phyloP scores from a whole-genome alignment of 2,888 invertebrate genomes.

The Panzeria rudis region DNA sequence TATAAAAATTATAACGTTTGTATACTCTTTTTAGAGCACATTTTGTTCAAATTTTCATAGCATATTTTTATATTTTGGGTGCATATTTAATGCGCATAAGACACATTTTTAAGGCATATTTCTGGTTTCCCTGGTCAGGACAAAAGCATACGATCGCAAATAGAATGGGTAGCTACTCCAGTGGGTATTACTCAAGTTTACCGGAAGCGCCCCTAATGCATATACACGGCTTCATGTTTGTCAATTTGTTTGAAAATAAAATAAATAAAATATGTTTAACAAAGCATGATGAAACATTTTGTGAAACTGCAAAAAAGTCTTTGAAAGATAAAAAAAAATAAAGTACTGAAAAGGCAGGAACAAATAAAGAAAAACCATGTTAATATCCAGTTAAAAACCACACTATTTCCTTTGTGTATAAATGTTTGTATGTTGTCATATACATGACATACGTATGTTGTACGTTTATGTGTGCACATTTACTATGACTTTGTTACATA shows the following conservation, averaged over 20 bases:
- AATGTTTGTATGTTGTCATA: background rate
- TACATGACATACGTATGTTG: too few species aligned
- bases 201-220: background rate
- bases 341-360: background rate
- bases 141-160: too few species aligned
- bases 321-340: conserved; percentile 12
- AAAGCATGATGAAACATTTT: conserved; percentile 60
- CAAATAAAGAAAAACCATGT: conserved; percentile 51
- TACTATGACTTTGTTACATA: conserved; percentile 32
- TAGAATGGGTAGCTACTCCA: background rate
- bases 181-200: conserved; percentile 4
- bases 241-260: conserved; percentile 13
- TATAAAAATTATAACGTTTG: too few species aligned
- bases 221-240: conserved; percentile 4
- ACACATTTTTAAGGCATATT: too few species aligned
- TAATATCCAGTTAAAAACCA: conserved; percentile 64
- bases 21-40: too few species aligned
- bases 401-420: conserved; percentile 64
- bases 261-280: conserved; percentile 45
- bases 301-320: conserved; percentile 43
- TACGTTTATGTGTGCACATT: conserved; percentile 2
- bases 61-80: too few species aligned
- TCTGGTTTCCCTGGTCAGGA: too few species aligned
- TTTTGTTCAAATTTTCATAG: too few species aligned
- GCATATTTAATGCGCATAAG: too few species aligned